These are phyloP conservation scores for Coluber constrictor DNA, from an alignment of 2,797 vertebrate species.

Conservation along the genomic window DNA sequence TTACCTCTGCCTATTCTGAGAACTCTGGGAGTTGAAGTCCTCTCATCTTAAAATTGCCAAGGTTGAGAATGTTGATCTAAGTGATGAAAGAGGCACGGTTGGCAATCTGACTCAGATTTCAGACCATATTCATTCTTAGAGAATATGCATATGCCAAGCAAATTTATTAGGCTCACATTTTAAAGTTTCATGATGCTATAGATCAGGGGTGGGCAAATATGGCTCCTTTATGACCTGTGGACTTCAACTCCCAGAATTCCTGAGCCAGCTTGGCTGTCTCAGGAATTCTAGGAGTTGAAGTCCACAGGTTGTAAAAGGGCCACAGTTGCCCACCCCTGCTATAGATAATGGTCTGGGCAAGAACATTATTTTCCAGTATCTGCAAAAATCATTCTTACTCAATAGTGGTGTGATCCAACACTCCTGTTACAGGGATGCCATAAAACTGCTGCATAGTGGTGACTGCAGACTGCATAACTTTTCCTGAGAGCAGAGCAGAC, in stretches of 20 bases:
- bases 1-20: conserved; percentile 9
- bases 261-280: too few species aligned
- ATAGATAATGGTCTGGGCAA: not conserved
- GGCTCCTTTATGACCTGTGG: too few species aligned
- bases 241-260: too few species aligned
- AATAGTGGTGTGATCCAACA: conserved; percentile 86
- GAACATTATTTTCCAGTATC: not conserved
- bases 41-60: not conserved
- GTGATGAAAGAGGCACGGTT: not conserved
- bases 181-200: not conserved
- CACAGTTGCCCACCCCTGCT: too few species aligned
- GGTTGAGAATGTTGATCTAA: not conserved
- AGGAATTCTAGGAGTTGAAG: too few species aligned
- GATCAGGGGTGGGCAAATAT: too few species aligned
- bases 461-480: conserved; percentile 87
- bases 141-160: not conserved
- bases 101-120: not conserved
- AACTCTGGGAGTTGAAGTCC: not conserved
- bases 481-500: conserved; percentile 84
- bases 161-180: not conserved
- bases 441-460: conserved; percentile 93
- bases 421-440: conserved; percentile 86
- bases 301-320: too few species aligned
- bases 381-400: conserved; percentile 75
- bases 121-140: not conserved